Percentiles rank a stretch among this genome's conserved stretches.
phyloP scores from a whole-genome alignment of 2,888 invertebrate species.

The Nomada ferruginata region DNA sequence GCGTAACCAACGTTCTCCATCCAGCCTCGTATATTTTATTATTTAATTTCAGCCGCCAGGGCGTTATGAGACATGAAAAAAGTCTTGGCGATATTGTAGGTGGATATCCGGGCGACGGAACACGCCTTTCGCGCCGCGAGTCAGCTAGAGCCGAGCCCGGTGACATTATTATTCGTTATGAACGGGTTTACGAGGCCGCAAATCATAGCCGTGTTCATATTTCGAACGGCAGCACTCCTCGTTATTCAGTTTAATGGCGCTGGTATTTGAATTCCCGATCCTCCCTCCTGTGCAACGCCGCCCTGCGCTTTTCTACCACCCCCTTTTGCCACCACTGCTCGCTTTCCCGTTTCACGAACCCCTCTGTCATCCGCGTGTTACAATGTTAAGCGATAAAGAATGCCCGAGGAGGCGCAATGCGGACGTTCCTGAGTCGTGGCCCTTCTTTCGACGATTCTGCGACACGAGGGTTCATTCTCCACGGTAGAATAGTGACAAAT shows the following conservation, averaged over 20 bases:
- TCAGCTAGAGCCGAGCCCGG: constrained; percentile 68
- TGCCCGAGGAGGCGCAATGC: constrained; percentile 59
- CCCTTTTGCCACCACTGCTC: constrained; percentile 15
- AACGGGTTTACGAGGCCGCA: constrained; percentile 84
- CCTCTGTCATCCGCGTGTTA: constrained; percentile 42
- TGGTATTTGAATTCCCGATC: constrained; percentile 84
- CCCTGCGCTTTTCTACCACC: constrained; percentile 16
- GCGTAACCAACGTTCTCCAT: constrained; percentile 51
- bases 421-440: constrained; percentile 21
- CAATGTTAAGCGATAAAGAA: constrained; percentile 50
- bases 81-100: constrained; percentile 82
- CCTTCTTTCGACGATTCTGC: neutral
- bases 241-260: constrained; percentile 84
- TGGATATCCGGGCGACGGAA: constrained; percentile 77
- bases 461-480: neutral
- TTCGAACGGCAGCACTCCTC: constrained; percentile 83
- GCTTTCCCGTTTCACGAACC: constrained; percentile 20
- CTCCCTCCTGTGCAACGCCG: constrained; percentile 62
- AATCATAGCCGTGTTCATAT: constrained; percentile 84
- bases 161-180: constrained; percentile 85
- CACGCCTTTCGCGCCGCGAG: constrained; percentile 46
- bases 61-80: constrained; percentile 83
- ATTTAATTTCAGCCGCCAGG: constrained; percentile 82
- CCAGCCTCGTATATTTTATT: constrained; percentile 81
- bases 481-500: neutral